Evolutionary conservation across 1,140 invertebrate species (phyloP), one percentile per base, ranked within the genome.

Genomic region (Lepidurus packardi): DNA sequence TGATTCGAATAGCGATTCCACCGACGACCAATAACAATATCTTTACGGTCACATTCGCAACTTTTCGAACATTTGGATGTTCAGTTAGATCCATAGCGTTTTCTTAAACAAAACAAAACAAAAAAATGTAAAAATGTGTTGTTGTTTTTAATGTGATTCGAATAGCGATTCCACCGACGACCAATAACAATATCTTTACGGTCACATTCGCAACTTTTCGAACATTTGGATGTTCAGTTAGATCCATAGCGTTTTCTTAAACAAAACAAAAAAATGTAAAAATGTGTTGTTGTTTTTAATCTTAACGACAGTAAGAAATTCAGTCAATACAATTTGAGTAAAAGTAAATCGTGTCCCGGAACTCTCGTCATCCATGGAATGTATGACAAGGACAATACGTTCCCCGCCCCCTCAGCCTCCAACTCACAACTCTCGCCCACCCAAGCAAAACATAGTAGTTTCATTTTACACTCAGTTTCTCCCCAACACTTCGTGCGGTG

Each of bases 21-120:
- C 47, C 43, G 73, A 47, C 24, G 78, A 78, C 42, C 53, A 65
- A 65, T 78, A 43, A 42, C 25, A 24, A 76, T 34, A 43, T 25
- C 41, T 21, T 76, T 76, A 44, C 42, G 10, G 16, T 13, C 65
- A 21, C 8, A 47, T 65, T 34, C 34, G 34, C 34, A 34, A 34
- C 3, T 34, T 34, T 34, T 34, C 34, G 34, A 34, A 34, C 34
- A 34, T 34, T 34, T 34, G 34, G 34, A 34, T 34, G 34, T 34
- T 34, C 34, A 34, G 4, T 3, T 34, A 34, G 34, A 34, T 34
- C 34, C 34, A 34, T 34, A 34, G 34, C 34, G 1, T 34, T 34
- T 34, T 34, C 34, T 34, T 34, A 34, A 34, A 34, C 34, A 34
- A 34, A 34, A 34, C n/a, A n/a, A n/a, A n/a, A n/a, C 34, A 34